Percentiles rank a stretch among this genome's conserved stretches.
These are phyloP conservation scores for Hirtodrosophila alboralis DNA, from an alignment of 2,888 invertebrate species.

Conservation along the genomic window DNA sequence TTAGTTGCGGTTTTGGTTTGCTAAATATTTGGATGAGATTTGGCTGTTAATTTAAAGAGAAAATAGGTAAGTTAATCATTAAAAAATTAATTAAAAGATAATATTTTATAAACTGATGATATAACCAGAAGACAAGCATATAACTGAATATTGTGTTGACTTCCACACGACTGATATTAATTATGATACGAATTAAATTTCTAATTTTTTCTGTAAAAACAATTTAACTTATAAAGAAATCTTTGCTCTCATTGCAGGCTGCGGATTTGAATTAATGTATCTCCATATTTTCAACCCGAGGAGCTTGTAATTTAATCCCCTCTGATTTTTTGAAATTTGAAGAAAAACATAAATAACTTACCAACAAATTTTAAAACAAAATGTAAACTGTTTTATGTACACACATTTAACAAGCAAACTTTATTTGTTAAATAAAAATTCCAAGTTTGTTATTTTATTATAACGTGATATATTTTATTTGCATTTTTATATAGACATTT, in stretches of 20 bases:
- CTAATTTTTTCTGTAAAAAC: not conserved
- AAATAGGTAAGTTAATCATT: slow-evolving; percentile 31
- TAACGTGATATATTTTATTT: slow-evolving; percentile 77
- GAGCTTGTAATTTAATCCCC: too few species aligned
- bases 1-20: slow-evolving; percentile 21
- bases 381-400: slow-evolving; percentile 9
- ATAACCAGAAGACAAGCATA: slow-evolving; percentile 48
- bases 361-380: too few species aligned
- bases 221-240: slow-evolving; percentile 1
- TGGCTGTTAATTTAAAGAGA: not conserved
- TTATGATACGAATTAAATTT: not conserved
- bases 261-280: too few species aligned
- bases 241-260: slow-evolving; percentile 32
- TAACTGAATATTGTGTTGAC: slow-evolving; percentile 50
- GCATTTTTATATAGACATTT: slow-evolving; percentile 65
- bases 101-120: slow-evolving; percentile 19
- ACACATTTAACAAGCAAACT: not conserved
- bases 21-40: too few species aligned
- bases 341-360: too few species aligned
- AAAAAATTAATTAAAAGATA: not conserved
- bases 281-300: too few species aligned
- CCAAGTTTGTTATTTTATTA: slow-evolving; percentile 45
- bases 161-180: slow-evolving; percentile 41
- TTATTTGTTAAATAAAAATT: slow-evolving; percentile 40
- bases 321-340: too few species aligned